Conservation (phyloP, 2,113 vertebrate genomes). For the Lucifuga dentata region DNA sequence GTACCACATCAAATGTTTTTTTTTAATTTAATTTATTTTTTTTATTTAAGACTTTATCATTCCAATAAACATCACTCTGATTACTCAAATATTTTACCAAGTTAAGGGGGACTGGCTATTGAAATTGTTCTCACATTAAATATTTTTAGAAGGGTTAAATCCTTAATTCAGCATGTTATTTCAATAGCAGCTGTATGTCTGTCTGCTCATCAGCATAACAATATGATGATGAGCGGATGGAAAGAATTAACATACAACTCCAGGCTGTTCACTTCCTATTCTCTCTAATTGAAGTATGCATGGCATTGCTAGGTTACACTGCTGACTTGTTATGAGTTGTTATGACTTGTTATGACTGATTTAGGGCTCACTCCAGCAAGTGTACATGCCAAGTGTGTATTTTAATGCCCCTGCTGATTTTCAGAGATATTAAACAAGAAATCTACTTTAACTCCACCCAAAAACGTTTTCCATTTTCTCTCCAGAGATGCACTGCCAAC, state of each 20-base stretch:
- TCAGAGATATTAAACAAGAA: background rate
- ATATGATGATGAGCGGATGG: conserved; percentile 5
- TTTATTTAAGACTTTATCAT: background rate
- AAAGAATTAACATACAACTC: conserved; percentile 22
- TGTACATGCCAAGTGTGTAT: background rate
- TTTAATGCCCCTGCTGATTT: background rate
- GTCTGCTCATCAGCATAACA: background rate
- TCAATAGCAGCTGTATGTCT: background rate
- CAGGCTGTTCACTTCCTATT: conserved; percentile 3
- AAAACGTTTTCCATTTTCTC: background rate
- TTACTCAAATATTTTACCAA: background rate
- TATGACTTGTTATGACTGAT: conserved; percentile 16
- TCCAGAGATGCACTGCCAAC: conserved; percentile 8
- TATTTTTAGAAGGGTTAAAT: background rate
- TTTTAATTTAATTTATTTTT: too few relatives aligned
- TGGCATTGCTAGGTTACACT: conserved; percentile 40
- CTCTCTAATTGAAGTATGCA: conserved; percentile 42
- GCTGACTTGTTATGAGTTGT: conserved; percentile 9
- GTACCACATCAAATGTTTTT: too few relatives aligned
- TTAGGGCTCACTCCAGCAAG: conserved; percentile 26
- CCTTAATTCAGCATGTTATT: background rate
- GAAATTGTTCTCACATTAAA: background rate
- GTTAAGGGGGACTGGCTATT: background rate
- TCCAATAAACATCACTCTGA: background rate
- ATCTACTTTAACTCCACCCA: background rate